These are phyloP conservation scores for Eilema sororculum DNA, from an alignment of 2,888 invertebrate genomes.

Conservation along the genomic window DNA sequence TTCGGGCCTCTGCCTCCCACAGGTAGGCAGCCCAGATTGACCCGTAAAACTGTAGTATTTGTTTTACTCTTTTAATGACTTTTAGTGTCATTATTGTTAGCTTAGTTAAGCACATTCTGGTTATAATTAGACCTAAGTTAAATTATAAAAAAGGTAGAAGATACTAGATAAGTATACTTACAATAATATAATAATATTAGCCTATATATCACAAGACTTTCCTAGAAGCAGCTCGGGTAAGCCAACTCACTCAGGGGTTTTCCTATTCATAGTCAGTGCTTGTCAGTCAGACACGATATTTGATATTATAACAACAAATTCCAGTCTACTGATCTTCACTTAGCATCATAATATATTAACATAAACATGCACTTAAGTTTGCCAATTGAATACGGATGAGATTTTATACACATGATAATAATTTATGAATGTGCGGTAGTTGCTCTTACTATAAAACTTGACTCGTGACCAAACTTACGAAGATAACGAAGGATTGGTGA, in stretches of 20 bases:
- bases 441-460: slow-evolving; percentile 14
- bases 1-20: slow-evolving; percentile 66
- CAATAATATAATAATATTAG: slow-evolving; percentile 7
- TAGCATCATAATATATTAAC: slow-evolving; percentile 2
- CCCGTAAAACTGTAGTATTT: slow-evolving; percentile 82
- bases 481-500: slow-evolving; percentile 64
- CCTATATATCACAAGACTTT: slow-evolving; percentile 12
- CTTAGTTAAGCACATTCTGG: neutral
- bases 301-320: slow-evolving; percentile 34
- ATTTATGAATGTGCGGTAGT: slow-evolving; percentile 25
- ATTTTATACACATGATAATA: slow-evolving; percentile 17
- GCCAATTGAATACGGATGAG: neutral
- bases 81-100: slow-evolving; percentile 61
- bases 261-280: slow-evolving; percentile 39
- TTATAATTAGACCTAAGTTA: neutral
- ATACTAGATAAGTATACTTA: neutral
- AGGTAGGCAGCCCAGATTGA: slow-evolving; percentile 73
- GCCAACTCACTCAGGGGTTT: slow-evolving; percentile 50
- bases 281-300: slow-evolving; percentile 31
- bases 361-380: neutral
- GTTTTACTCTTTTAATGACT: slow-evolving; percentile 74
- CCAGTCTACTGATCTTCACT: slow-evolving; percentile 14
- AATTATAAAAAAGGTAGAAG: neutral
- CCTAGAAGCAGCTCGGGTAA: slow-evolving; percentile 44
- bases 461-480: slow-evolving; percentile 32